phyloP scores from a whole-genome alignment of 2,888 invertebrate genomes.

The Luperina testacea region DNA sequence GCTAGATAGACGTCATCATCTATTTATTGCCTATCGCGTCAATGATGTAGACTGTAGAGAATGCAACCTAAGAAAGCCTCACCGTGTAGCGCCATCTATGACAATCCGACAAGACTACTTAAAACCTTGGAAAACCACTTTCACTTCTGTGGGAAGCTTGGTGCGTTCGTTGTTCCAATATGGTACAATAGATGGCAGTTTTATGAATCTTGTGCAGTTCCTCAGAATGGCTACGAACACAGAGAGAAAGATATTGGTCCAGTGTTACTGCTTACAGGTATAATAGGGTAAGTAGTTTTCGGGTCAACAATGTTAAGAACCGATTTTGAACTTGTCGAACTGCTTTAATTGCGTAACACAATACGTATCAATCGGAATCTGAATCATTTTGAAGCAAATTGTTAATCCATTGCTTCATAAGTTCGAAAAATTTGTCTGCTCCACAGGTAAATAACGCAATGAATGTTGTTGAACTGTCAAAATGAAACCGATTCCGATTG shows the following conservation, averaged over 20 bases:
- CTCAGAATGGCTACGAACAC: not conserved
- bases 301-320: not conserved
- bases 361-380: no score
- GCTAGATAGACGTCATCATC: no score
- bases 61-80: not conserved
- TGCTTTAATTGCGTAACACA: no score
- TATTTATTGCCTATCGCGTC: not conserved
- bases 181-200: constrained; percentile 19
- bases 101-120: not conserved
- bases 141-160: no score
- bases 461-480: no score
- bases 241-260: not conserved
- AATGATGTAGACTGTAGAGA: not conserved
- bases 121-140: not conserved
- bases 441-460: no score
- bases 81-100: constrained; percentile 26
- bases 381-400: no score
- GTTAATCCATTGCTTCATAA: no score
- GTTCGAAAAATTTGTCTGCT: no score
- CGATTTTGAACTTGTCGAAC: not conserved
- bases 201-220: not conserved
- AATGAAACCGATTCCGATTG: no score
- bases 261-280: no score
- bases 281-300: not conserved
- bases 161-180: constrained; percentile 4